phyloP scores from a whole-genome alignment of 2,113 vertebrate species.

The Carollia perspicillata region DNA sequence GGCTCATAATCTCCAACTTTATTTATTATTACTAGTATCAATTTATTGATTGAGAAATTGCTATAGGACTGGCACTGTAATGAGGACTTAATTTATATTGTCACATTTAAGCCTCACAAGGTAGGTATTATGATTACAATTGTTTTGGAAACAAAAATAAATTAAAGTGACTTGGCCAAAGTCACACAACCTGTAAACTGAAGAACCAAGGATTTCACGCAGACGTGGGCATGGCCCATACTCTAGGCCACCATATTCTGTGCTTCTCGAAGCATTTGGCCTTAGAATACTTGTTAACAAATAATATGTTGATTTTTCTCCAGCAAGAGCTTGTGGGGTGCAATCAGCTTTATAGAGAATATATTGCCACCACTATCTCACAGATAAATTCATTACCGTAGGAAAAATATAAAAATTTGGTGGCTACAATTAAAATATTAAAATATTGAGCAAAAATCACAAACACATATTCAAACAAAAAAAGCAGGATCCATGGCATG shows the following conservation, averaged over 20 bases:
- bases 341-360: not conserved
- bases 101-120: not conserved
- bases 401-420: not conserved
- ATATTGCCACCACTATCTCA: not conserved
- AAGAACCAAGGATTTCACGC: not conserved
- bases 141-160: not conserved
- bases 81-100: not conserved
- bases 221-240: not conserved
- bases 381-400: not conserved
- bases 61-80: not conserved
- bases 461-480: not conserved
- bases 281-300: not conserved
- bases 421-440: not conserved
- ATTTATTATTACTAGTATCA: not conserved
- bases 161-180: not conserved
- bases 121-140: not conserved
- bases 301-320: not conserved
- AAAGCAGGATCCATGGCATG: not conserved
- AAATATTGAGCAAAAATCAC: not conserved
- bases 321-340: not conserved
- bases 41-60: not conserved
- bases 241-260: not conserved
- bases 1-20: not conserved
- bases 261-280: not conserved
- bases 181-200: not conserved